Evolutionary conservation across 2,113 vertebrate genomes (phyloP).

Genomic region (Tachysurus vachellii): DNA sequence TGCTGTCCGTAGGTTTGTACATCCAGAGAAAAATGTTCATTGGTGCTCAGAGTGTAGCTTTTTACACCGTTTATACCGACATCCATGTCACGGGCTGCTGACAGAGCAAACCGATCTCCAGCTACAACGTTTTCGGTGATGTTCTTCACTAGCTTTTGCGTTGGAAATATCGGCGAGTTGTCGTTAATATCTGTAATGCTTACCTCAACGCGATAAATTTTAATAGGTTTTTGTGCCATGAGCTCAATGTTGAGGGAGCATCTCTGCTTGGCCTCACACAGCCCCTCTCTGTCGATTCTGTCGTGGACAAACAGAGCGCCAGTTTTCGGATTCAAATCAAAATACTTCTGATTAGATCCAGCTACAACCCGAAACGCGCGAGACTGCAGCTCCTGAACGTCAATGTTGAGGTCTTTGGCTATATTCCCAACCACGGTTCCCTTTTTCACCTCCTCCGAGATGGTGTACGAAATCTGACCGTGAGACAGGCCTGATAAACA

Average conservation of each 20-base stretch:
- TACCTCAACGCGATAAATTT: conserved; percentile 69
- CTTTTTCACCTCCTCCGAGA: conserved; percentile 71
- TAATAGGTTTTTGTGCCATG: conserved; percentile 62
- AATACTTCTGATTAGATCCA: conserved; percentile 59
- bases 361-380: conserved; percentile 61
- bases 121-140: conserved; percentile 58
- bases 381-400: conserved; percentile 61
- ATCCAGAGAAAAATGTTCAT: conserved; percentile 74
- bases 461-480: conserved; percentile 69
- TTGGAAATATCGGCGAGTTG: conserved; percentile 66
- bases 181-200: conserved; percentile 73
- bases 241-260: conserved; percentile 71
- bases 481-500: conserved; percentile 58
- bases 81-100: conserved; percentile 66
- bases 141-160: conserved; percentile 52
- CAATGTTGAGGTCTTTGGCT: conserved; percentile 71
- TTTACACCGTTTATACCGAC: conserved; percentile 65
- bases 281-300: conserved; percentile 71
- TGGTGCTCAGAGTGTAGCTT: conserved; percentile 67
- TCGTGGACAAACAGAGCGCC: conserved; percentile 67
- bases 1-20: conserved; percentile 50
- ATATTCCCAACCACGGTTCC: conserved; percentile 73
- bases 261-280: conserved; percentile 63
- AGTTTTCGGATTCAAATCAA: conserved; percentile 67
- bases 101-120: conserved; percentile 65